phyloP scores from a whole-genome alignment of 92 coral and sea anemone species.

The Parazoanthus atlanticus region DNA sequence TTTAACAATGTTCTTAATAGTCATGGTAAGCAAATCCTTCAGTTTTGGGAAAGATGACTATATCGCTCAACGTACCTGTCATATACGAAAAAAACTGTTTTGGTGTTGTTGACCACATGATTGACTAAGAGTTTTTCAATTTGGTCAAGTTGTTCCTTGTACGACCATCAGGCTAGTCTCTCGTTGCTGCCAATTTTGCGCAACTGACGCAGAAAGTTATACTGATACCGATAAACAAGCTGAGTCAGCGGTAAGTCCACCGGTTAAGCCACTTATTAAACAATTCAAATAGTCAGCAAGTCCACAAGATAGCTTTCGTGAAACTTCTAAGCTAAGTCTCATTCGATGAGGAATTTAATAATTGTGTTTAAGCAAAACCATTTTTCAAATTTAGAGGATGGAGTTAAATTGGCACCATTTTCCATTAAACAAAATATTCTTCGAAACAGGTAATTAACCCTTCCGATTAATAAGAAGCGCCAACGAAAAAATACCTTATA shows the following conservation, averaged over 20 bases:
- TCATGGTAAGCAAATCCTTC: conserved; percentile 50
- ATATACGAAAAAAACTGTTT: conserved; percentile 35
- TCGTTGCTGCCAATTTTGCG: no score
- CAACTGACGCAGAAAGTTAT: background rate
- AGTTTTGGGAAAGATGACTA: conserved; percentile 50
- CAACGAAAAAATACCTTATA: no score
- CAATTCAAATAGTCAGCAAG: conserved; percentile 1
- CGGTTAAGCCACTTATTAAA: background rate
- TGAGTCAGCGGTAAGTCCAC: background rate
- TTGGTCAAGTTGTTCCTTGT: no score
- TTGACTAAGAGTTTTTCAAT: background rate
- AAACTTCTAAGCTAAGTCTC: background rate
- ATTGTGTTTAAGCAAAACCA: background rate
- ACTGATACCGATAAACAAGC: background rate
- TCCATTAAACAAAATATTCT: background rate
- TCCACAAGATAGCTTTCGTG: background rate
- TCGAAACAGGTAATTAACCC: no score
- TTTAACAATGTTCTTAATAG: conserved; percentile 41
- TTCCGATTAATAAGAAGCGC: no score
- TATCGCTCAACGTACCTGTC: conserved; percentile 43
- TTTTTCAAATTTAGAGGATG: background rate
- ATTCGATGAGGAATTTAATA: background rate
- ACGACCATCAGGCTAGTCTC: no score
- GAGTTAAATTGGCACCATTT: background rate
- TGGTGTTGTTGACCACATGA: conserved; percentile 40